Percentiles rank a stretch among this genome's conserved stretches.
phyloP scores from a whole-genome alignment of 1,140 invertebrate genomes.

The Leptinotarsa lineolata region DNA sequence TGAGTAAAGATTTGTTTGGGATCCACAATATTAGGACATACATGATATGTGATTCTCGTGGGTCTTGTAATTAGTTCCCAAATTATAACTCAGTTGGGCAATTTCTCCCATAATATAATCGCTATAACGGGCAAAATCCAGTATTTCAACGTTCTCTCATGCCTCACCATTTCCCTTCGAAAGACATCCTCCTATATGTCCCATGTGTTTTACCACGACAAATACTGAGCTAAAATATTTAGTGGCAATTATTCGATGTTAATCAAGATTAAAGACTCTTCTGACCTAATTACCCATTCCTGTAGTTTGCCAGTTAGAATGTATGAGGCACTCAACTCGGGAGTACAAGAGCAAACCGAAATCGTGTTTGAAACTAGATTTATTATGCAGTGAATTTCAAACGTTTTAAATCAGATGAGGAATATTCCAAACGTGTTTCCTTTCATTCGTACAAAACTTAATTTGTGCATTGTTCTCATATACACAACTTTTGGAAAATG shows the following conservation, averaged over 20 bases:
- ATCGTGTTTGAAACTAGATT: too few relatives aligned
- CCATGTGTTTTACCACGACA: slow-evolving; percentile 27
- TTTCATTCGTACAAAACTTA: too few relatives aligned
- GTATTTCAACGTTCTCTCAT: background rate
- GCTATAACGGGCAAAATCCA: background rate
- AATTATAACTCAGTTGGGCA: background rate
- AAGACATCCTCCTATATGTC: slow-evolving; percentile 10
- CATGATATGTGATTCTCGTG: background rate
- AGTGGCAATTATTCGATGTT: slow-evolving; percentile 29
- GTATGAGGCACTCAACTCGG: background rate
- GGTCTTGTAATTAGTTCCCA: background rate
- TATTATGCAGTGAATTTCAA: too few relatives aligned
- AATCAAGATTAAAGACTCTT: slow-evolving; percentile 27
- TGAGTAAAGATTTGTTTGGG: too few relatives aligned
- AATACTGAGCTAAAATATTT: slow-evolving; percentile 37
- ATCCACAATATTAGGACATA: too few relatives aligned
- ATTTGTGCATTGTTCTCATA: too few relatives aligned
- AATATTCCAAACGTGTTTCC: too few relatives aligned
- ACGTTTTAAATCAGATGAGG: too few relatives aligned
- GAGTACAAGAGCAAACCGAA: too few relatives aligned
- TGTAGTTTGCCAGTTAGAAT: background rate
- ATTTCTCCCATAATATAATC: background rate
- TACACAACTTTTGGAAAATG: too few relatives aligned
- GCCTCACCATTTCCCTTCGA: background rate
- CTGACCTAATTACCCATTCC: slow-evolving; percentile 20